Base-by-base conservation (phyloP, 2,888 invertebrate species). In the Zygogramma bicolorata region DNA sequence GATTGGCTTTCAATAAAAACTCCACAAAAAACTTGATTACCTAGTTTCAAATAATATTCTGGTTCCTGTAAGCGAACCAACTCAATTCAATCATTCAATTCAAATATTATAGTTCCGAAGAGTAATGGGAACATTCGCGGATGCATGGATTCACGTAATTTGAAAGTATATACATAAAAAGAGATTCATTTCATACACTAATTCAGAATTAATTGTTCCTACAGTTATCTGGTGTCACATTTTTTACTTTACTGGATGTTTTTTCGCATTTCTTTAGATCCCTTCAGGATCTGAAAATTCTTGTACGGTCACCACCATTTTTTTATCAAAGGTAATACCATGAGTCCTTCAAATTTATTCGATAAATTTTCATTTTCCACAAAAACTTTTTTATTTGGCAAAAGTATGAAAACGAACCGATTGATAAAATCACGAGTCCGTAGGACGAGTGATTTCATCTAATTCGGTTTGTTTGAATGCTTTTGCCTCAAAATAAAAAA, bases 231-330 rank as follows among this genome's bases (percentile, higher is more conserved):
- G 72, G 75, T 8, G 67, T 58, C 1, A 63, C 58, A 59, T 70
- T 60, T 42, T 70, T 70, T 61, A 53, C 65, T 27, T 49, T 68
- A 15, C 34, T 74, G n/a, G 73, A 75, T 67, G 73, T 71, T 18
- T 75, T 75, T n/a, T 68, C 65, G 74, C 76, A 49, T 77, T 75
- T 49, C 22, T 75, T 18, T 73, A 71, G 46, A 40, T 75, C n/a
- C 73, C 73, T n/a, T 46, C 75, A 25, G 27, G 8, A 8, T 63
- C 68, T 70, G 60, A 75, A 63, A 76, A 73, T 25, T 73, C 71
- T 22, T 73, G 72, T 18, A 71, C 70, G 5, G 38, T 70, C 10
- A 61, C 59, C 10, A 70, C 72, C n/a, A 8, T n/a, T 29, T 73
- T 40, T 34, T n/a, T n/a, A n/a, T n/a, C n/a, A n/a, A n/a, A n/a